Conservation (phyloP, 2,113 vertebrate species). For the Pedetes capensis region DNA sequence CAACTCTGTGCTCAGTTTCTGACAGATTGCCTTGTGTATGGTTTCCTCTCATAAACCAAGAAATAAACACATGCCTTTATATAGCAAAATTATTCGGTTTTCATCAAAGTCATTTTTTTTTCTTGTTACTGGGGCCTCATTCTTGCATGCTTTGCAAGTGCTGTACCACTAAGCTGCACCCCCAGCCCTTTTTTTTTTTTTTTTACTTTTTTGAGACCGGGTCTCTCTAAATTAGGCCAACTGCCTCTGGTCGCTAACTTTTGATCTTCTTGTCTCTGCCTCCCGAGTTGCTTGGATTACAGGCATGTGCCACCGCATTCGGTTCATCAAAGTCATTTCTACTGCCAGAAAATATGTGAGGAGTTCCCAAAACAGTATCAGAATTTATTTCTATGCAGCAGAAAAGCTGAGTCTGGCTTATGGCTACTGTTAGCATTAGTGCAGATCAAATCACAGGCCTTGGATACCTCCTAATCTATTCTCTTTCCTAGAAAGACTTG, state of each 20-base stretch:
- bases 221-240: no score
- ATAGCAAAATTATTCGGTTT: neutral
- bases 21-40: neutral
- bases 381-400: neutral
- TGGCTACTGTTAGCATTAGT: neutral
- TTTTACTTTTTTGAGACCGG: no score
- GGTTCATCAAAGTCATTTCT: constrained; percentile 24
- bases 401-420: neutral
- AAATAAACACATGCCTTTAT: neutral
- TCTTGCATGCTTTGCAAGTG: no score
- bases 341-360: neutral
- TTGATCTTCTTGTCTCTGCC: no score
- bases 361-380: neutral
- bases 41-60: neutral
- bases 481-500: neutral
- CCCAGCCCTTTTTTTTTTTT: no score
- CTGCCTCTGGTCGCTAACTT: no score
- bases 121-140: no score
- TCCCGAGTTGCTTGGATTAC: no score
- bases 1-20: neutral
- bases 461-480: neutral
- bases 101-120: constrained; percentile 27
- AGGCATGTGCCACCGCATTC: no score
- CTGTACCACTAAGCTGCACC: no score
- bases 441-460: neutral